Evolutionary conservation across 1,140 invertebrate genomes (phyloP).

Genomic region (Leucophenga varia): DNA sequence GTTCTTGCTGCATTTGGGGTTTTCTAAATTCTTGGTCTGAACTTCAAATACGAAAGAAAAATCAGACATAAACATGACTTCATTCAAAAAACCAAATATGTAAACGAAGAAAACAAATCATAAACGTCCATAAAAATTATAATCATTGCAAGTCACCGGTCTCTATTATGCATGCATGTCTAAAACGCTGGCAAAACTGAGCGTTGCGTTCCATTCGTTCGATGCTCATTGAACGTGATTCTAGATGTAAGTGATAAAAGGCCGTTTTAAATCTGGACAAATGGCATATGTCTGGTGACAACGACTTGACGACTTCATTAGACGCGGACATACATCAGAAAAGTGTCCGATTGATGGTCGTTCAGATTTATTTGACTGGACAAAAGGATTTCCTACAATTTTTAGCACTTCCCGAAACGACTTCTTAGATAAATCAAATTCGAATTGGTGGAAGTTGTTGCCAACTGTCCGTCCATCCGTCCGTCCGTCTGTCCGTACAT

Average conservation of each 20-base stretch:
- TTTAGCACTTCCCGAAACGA: conserved; percentile 27
- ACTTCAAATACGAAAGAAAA: no score
- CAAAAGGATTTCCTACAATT: conserved; percentile 50
- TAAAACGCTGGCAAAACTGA: no score
- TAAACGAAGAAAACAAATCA: no score
- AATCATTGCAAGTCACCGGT: no score
- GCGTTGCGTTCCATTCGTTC: no score
- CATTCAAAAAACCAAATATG: no score
- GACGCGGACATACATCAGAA: conserved; percentile 41
- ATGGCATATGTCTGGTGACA: conserved; percentile 44
- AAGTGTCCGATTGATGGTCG: conserved; percentile 27
- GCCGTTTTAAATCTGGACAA: conserved; percentile 27
- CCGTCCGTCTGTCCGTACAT: conserved; percentile 4
- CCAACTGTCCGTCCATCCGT: conserved; percentile 1
- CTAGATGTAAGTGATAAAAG: conserved; percentile 34
- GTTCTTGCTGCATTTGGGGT: no score
- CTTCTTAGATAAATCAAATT: conserved; percentile 29
- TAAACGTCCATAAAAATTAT: no score
- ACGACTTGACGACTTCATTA: conserved; percentile 50
- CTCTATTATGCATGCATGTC: no score
- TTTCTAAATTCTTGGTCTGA: no score
- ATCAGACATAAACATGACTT: no score
- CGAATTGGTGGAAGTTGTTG: no score
- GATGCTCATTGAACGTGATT: conserved; percentile 39
- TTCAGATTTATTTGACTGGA: conserved; percentile 38